These are phyloP conservation scores for Balanococcus diminutus DNA, from an alignment of 2,888 invertebrate genomes.

Conservation along the genomic window DNA sequence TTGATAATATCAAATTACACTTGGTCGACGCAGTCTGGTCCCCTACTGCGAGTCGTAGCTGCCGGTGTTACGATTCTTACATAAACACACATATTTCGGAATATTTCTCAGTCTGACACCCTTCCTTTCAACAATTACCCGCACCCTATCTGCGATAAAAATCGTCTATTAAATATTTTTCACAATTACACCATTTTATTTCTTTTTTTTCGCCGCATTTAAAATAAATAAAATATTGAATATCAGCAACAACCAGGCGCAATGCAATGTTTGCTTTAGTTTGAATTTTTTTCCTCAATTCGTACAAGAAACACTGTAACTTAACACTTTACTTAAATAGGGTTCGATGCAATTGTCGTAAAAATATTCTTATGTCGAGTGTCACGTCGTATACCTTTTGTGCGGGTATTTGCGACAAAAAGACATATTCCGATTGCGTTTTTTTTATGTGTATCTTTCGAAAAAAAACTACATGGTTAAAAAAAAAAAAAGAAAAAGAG, in stretches of 20 bases:
- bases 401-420: constrained; percentile 32
- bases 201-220: not conserved
- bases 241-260: constrained; percentile 3
- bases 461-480: not conserved
- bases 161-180: constrained; percentile 25
- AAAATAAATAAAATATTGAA: constrained; percentile 33
- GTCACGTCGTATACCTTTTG: constrained; percentile 4
- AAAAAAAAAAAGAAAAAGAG: not conserved
- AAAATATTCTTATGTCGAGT: constrained; percentile 41
- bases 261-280: constrained; percentile 10
- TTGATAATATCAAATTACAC: constrained; percentile 52
- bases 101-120: constrained; percentile 31
- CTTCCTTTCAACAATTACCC: constrained; percentile 47
- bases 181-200: not conserved
- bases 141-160: not conserved
- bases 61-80: constrained; percentile 49
- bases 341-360: constrained; percentile 20
- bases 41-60: constrained; percentile 47
- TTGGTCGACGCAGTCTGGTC: constrained; percentile 21
- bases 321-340: constrained; percentile 51
- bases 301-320: constrained; percentile 48
- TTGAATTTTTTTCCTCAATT: not conserved
- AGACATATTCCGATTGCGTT: constrained; percentile 23
- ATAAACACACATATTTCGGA: constrained; percentile 2
- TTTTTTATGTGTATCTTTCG: constrained; percentile 20